These are phyloP conservation scores for Steatocranus sp. DNA, from an alignment of 2,797 vertebrate genomes.

Conservation along the genomic window DNA sequence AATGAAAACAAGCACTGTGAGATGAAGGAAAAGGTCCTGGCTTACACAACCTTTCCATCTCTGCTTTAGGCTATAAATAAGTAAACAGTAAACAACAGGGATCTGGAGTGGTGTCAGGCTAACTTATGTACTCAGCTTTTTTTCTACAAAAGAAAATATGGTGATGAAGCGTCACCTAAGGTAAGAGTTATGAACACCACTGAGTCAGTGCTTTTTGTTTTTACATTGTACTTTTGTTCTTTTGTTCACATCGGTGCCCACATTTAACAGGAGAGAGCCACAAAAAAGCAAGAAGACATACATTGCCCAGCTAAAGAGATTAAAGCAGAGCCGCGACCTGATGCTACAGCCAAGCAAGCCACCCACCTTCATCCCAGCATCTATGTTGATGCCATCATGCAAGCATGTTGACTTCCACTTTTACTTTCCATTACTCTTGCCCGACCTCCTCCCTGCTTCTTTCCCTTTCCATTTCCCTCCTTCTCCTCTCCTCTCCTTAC, in stretches of 20 bases:
- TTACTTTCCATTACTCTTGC: conserved; percentile 9
- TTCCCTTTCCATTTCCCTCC: not conserved
- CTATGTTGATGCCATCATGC: not conserved
- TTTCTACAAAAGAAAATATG: conserved; percentile 25
- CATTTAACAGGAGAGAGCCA: not conserved
- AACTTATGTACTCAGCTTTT: conserved; percentile 22
- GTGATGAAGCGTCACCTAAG: conserved; percentile 8
- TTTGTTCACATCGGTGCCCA: not conserved
- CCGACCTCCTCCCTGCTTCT: not conserved
- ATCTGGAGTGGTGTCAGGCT: conserved; percentile 27
- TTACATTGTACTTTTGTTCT: not conserved
- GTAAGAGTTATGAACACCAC: not conserved
- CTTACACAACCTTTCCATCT: conserved; percentile 27
- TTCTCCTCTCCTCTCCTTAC: not conserved
- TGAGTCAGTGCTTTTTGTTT: not conserved
- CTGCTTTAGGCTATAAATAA: conserved; percentile 51
- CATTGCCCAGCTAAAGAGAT: not conserved
- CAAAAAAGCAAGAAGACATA: not conserved
- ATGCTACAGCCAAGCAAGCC: not conserved
- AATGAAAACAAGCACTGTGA: not conserved
- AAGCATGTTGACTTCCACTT: not conserved
- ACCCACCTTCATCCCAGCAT: not conserved
- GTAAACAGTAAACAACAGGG: conserved; percentile 33
- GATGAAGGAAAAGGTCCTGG: conserved; percentile 23
- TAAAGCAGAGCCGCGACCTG: not conserved